Evolutionary conservation across 1,140 invertebrate genomes (phyloP), one percentile per base, ranked within the genome.

Genomic region (Brachionus koreanus): DNA sequence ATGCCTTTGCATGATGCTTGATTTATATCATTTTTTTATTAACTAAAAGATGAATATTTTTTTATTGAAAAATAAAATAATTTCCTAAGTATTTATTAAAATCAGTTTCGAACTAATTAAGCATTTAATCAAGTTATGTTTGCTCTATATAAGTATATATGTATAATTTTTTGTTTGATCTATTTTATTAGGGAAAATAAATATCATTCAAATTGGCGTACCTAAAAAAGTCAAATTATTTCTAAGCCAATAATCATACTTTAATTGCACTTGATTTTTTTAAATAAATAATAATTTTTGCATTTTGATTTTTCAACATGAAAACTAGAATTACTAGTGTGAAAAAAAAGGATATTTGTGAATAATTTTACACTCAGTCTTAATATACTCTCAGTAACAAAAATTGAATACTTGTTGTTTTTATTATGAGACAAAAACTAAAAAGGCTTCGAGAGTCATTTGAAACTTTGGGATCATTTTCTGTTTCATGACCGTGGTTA

Each of bases 141-240:
- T 49, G 43, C 43, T 49, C 43, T 49, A 29, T 29, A 29, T 29
- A n/a, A n/a, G n/a, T n/a, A n/a, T n/a, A n/a, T n/a, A n/a, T n/a
- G n/a, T n/a, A 13, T 6, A 49, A 16, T 57, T 23, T 57, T 57
- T 23, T 57, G 9, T 57, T 57, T 57, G 49, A 57, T 57, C 9
- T 39, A 39, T 42, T 37, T 69, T 69, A 39, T 37, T 39, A 23
- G 35, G 19, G 65, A 69, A 69, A 69, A 39, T 69, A 69, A 37
- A 69, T 69, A 69, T 69, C 65, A 19, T 39, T 39, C 19, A 69
- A 69, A 16, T 69, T n/a, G 33, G 33, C 29, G 35, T 69, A 69
- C n/a, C 35, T 69, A 69, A n/a, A 69, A 69, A 69, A 69, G 65
- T 39, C 19, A 69, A 69, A 69, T 69, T 39, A 39, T 35, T 69